These are phyloP conservation scores for Leucophora obtusa DNA, from an alignment of 2,888 invertebrate species.

Conservation along the genomic window DNA sequence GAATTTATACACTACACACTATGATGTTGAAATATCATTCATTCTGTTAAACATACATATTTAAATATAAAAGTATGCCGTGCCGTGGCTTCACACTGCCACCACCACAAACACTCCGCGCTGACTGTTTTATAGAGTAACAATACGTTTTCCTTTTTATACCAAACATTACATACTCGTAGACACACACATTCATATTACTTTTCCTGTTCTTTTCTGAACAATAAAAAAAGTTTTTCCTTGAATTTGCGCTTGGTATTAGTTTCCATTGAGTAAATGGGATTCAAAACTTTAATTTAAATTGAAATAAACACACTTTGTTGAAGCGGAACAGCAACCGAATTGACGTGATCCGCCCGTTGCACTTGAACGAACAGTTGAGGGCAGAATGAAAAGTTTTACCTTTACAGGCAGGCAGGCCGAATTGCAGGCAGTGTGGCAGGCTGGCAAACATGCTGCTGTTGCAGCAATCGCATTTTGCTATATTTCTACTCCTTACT, in stretches of 20 bases:
- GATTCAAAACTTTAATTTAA: slow-evolving; percentile 71
- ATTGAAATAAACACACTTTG: slow-evolving; percentile 69
- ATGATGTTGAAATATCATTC: slow-evolving; percentile 22
- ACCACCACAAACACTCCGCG: not conserved
- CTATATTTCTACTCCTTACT: slow-evolving; percentile 11
- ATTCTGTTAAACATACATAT: slow-evolving; percentile 7
- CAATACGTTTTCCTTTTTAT: not conserved
- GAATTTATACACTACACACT: not conserved
- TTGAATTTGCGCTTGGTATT: not conserved
- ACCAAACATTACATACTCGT: not conserved
- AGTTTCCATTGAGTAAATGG: slow-evolving; percentile 55
- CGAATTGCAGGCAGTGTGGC: not conserved
- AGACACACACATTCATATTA: not conserved
- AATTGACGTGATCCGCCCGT: slow-evolving; percentile 39
- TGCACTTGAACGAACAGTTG: slow-evolving; percentile 27
- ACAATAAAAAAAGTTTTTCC: slow-evolving; percentile 34
- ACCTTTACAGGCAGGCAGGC: not conserved
- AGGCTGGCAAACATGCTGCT: not conserved
- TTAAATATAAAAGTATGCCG: not conserved
- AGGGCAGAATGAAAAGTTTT: slow-evolving; percentile 21
- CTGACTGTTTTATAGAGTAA: not conserved
- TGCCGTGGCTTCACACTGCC: no score
- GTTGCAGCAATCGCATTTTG: not conserved
- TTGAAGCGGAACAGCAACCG: slow-evolving; percentile 61
- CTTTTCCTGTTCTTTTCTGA: slow-evolving; percentile 6